These are phyloP conservation scores for Lagodon rhomboides DNA, from an alignment of 2,797 vertebrate species.

Conservation along the genomic window DNA sequence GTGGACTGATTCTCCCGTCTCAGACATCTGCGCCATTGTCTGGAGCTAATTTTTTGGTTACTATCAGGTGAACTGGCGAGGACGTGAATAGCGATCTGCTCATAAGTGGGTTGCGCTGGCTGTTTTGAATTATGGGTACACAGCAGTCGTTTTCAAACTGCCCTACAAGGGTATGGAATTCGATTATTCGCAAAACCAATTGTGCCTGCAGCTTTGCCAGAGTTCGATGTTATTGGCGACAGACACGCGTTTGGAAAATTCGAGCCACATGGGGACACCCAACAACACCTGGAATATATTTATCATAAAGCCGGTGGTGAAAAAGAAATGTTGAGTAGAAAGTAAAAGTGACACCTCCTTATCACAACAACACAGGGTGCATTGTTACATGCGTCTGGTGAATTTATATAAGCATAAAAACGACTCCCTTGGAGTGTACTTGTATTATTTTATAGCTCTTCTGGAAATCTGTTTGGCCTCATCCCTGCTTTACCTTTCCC, in stretches of 20 bases:
- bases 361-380: background rate
- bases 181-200: conserved; percentile 6
- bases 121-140: background rate
- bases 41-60: background rate
- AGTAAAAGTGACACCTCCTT: background rate
- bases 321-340: background rate
- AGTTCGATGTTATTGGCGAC: conserved; percentile 1
- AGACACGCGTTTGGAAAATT: background rate
- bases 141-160: background rate
- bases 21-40: conserved; percentile 27
- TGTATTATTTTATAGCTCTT: conserved; percentile 3
- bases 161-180: background rate
- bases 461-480: background rate
- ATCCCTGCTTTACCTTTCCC: conserved; percentile 18
- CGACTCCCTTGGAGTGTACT: background rate
- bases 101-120: background rate
- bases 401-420: background rate
- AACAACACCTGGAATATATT: background rate
- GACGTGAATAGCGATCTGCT: conserved; percentile 10
- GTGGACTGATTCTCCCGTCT: background rate
- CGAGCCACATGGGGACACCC: background rate
- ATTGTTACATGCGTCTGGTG: background rate
- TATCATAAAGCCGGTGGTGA: background rate
- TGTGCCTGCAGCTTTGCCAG: background rate
- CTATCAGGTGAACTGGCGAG: background rate